Evolutionary conservation across 1,140 invertebrate genomes (phyloP).

Genomic region (Doryteuthis pealeii): DNA sequence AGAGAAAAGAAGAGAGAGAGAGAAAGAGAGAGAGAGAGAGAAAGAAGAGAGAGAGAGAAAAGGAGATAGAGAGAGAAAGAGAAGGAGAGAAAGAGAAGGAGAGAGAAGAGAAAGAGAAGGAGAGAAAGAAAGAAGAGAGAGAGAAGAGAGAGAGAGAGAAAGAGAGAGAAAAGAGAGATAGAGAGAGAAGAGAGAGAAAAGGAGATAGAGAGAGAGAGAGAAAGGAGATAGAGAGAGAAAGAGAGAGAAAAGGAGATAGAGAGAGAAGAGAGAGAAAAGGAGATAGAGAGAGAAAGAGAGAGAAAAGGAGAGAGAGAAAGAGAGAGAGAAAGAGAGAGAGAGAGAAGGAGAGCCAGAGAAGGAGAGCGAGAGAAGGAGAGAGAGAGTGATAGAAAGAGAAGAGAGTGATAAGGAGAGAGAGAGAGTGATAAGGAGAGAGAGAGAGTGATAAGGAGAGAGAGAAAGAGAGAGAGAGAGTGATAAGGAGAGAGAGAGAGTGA

Average conservation of each 20-base stretch:
- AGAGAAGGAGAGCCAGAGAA: not conserved
- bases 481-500: not conserved
- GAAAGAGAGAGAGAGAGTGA: not conserved
- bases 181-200: not conserved
- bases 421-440: not conserved
- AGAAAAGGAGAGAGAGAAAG: not conserved
- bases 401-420: not conserved
- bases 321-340: not conserved
- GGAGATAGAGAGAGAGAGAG: not conserved
- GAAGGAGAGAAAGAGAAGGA: not conserved
- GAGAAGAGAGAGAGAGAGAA: not conserved
- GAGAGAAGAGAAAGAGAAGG: not conserved
- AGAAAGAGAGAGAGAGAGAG: not conserved
- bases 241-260: not conserved
- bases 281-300: not conserved
- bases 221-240: not conserved
- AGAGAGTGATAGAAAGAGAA: not conserved
- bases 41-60: not conserved
- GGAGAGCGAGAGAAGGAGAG: not conserved
- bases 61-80: not conserved
- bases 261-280: not conserved
- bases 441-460: not conserved
- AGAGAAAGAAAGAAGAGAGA: not conserved
- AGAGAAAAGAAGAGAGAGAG: not conserved
- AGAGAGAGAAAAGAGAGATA: not conserved